Base-by-base conservation (phyloP, 2,797 vertebrate species). In the Leptoclinus maculatus region DNA sequence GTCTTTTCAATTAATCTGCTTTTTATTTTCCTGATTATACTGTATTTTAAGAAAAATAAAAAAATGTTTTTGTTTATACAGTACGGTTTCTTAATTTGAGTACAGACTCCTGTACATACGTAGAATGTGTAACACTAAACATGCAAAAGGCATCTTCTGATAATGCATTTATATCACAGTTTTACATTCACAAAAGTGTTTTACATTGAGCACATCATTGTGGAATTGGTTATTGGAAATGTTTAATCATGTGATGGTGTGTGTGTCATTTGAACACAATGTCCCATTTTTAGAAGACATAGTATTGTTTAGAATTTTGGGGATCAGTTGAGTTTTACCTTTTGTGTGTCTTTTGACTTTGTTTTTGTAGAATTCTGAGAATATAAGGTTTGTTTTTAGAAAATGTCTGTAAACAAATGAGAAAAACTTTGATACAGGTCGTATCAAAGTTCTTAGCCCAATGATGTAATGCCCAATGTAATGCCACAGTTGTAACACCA, bases 401-500 rank as follows among this genome's bases (percentile, higher is more conserved):
- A 23, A 38, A 60, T 23, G 57, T 59, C 54, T 58, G 56, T 19
- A 23, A 23, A 60, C 34, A 38, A 58, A 23, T 25, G 21, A 62
- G 1, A 14, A 60, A 13, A 23, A 62, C 36, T 8, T 5, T 14
- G 23, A 59, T 38, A 36, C 58, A 23, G 23, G 36, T 56, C 56
- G 13, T n/a, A n/a, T n/a, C n/a, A n/a, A n/a, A n/a, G n/a, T 38
- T 63, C n/a, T 68, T 10, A 5, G 5, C 14, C n/a, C 7, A 1
- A 29, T 57, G 21, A n/a, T n/a, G n/a, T n/a, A 68, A 43, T 32
- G n/a, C 19, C 8, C 38, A 3, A 27, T 75, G 76, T 49, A 88
- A 39, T 76, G 11, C 49, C 16, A 41, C 0, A 1, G 8, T 23
- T 43, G 0, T 23, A 29, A 68, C 92, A 85, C 63, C 27, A 87